Base-by-base conservation (phyloP, 2,888 invertebrate genomes). In the Linnaemya tessellans region DNA sequence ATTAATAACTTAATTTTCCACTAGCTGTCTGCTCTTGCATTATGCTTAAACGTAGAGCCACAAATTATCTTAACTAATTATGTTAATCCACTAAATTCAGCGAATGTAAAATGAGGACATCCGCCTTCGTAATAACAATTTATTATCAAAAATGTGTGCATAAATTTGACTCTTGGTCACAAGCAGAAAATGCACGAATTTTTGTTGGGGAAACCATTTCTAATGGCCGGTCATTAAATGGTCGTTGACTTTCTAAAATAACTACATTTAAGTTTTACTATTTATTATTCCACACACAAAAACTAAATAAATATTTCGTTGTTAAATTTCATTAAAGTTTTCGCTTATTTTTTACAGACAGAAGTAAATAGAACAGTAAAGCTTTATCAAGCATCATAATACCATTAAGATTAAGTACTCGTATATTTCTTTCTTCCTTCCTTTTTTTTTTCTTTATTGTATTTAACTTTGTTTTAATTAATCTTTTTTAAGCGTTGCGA, bases 221-320 rank as follows among this genome's bases (percentile, higher is more conserved):
- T 70, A 81, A 82, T 79, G 70, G 43, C 20, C 25, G 51, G 74
- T 62, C 74, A 82, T 85, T 82, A 85, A 82, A 71, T 78, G 84
- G 81, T 85, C 81, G 58, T 79, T 85, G 67, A 79, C 84, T 70
- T 70, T 58, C 35, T 51, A 35, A 62, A 73, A 80, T 54, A 20
- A 35, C 30, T 67, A 46, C 54, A 67, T 73, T 77, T 77, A 41
- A 46, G 25, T 73, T 80, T 67, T 35, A 51, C 11, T 7, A 2
- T 1, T n/a, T 51, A 5, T 56, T 70, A 3, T 22, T 54, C n/a
- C 4, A 2, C 8, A 49, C 8, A 13, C 10, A 62, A 1, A 20
- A 9, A 54, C 62, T 10, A 13, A 56, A 3, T 58, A 25, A 68
- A 43, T 35, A 41, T 74, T 68, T 68, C 3, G 25, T 25, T 67